Evolutionary conservation across 1,140 invertebrate genomes (phyloP), one percentile per base, ranked within the genome.

Genomic region (Drosophila insularis): DNA sequence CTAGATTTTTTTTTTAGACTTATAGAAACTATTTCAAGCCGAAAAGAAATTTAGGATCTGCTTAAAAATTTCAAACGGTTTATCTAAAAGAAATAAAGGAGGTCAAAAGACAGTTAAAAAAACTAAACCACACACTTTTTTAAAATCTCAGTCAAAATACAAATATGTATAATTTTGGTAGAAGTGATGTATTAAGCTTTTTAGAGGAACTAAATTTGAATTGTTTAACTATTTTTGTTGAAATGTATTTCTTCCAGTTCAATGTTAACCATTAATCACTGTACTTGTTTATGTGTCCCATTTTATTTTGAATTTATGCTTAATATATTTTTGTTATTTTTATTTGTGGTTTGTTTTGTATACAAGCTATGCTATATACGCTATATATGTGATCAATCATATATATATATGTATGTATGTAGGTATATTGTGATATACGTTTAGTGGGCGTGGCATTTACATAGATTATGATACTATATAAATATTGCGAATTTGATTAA

Each of bases 321-420:
- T 85, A 50, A 82, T 40, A 66, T 58, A 79, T 69, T 68, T 40
- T 61, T 68, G 19, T 19, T 27, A n/a, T 67, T 68, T 27, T 50
- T 50, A 50, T 50, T 50, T 50, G 43, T 50, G 17, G 8, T 50
- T 39, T 59, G 43, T 63, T 54, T 61, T 53, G 74, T 70, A 78
- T 78, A 78, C 63, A 85, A 85, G 81, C 81, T 85, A 85, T 63
- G 81, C 81, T 85, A 78, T 78, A 74, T 80, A 81, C 80, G 65
- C 68, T 64, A 60, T 66, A 50, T 84, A 73, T 63, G 46, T 65
- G 37, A 54, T 46, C 40, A 59, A 66, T 63, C 27, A 61, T 71
- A 58, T 62, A 37, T 77, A 67, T 50, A 21, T 43, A 65, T 65
- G 23, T 58, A 32, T 68, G 8, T 68, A 32, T 13, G 37, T 56